phyloP scores from a whole-genome alignment of 2,888 invertebrate genomes.

The Cybosia mesomella region DNA sequence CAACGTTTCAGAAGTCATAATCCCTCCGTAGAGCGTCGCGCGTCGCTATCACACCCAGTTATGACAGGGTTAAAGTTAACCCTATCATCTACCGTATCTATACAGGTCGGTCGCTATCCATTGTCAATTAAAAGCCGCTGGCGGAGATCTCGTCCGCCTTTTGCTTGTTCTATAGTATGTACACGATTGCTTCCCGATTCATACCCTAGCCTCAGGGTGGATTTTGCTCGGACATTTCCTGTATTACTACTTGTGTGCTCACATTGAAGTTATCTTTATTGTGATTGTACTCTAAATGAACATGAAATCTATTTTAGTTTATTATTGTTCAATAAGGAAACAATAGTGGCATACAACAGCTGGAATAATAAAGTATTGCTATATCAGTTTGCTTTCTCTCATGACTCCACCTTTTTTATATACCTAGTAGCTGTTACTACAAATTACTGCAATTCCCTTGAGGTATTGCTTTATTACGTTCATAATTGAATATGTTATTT shows the following conservation, averaged over 20 bases:
- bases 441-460: constrained; percentile 40
- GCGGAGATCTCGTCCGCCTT: constrained; percentile 78
- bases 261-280: constrained; percentile 73
- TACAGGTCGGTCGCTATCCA: constrained; percentile 71
- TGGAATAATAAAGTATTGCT: constrained; percentile 40
- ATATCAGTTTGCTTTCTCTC: constrained; percentile 32
- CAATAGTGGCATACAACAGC: constrained; percentile 52
- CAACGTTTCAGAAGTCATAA: constrained; percentile 50
- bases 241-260: constrained; percentile 76
- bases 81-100: constrained; percentile 69
- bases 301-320: constrained; percentile 72
- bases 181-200: constrained; percentile 80
- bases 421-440: constrained; percentile 43
- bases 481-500: neutral
- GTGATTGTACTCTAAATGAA: constrained; percentile 76
- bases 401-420: constrained; percentile 40
- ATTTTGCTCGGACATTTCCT: constrained; percentile 81
- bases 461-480: constrained; percentile 33
- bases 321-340: constrained; percentile 66
- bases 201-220: constrained; percentile 78
- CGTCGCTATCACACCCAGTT: constrained; percentile 58
- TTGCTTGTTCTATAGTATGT: constrained; percentile 78
- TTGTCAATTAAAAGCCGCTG: constrained; percentile 83
- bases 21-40: constrained; percentile 35
- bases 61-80: constrained; percentile 75